Conservation (phyloP, 1,140 invertebrate species). For the Drosophila varians region DNA sequence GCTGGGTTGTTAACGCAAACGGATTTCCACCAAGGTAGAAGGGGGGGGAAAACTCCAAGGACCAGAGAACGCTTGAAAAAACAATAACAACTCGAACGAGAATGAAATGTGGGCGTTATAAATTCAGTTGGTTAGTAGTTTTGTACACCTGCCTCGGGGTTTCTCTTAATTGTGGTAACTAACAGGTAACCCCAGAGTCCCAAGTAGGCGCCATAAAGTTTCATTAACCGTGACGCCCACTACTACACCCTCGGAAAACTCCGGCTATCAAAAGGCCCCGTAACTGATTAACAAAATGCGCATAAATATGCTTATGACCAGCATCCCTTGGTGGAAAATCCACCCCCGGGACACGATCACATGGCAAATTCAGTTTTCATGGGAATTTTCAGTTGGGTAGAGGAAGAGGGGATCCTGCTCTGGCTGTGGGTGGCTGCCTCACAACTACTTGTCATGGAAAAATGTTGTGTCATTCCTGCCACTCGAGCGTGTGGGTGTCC, state of each 20-base stretch:
- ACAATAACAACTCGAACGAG: slow-evolving; percentile 59
- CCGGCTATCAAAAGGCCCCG: slow-evolving; percentile 48
- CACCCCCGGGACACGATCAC: slow-evolving; percentile 54
- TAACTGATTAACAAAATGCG: slow-evolving; percentile 78
- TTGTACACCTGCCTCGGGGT: slow-evolving; percentile 51
- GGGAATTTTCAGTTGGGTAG: slow-evolving; percentile 47
- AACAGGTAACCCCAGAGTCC: slow-evolving; percentile 14
- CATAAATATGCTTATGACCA: slow-evolving; percentile 55
- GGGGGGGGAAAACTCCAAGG: slow-evolving; percentile 7
- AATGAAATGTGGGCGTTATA: slow-evolving; percentile 70
- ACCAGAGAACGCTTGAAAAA: slow-evolving; percentile 59
- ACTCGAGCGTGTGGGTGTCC: slow-evolving; percentile 49
- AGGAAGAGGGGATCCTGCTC: slow-evolving; percentile 8
- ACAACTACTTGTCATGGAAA: slow-evolving; percentile 51
- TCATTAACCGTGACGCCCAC: slow-evolving; percentile 74
- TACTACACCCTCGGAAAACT: slow-evolving; percentile 15
- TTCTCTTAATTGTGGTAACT: slow-evolving; percentile 62
- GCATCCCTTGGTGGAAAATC: slow-evolving; percentile 44
- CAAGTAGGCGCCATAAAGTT: slow-evolving; percentile 69
- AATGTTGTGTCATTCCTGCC: slow-evolving; percentile 57
- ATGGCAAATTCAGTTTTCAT: slow-evolving; percentile 60
- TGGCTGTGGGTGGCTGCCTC: slow-evolving; percentile 56
- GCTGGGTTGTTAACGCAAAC: slow-evolving; percentile 55
- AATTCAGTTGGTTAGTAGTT: slow-evolving; percentile 48
- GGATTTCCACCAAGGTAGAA: slow-evolving; percentile 63